Evolutionary conservation across 2,113 vertebrate genomes (phyloP).

Genomic region (Nyctereutes procyonoides): DNA sequence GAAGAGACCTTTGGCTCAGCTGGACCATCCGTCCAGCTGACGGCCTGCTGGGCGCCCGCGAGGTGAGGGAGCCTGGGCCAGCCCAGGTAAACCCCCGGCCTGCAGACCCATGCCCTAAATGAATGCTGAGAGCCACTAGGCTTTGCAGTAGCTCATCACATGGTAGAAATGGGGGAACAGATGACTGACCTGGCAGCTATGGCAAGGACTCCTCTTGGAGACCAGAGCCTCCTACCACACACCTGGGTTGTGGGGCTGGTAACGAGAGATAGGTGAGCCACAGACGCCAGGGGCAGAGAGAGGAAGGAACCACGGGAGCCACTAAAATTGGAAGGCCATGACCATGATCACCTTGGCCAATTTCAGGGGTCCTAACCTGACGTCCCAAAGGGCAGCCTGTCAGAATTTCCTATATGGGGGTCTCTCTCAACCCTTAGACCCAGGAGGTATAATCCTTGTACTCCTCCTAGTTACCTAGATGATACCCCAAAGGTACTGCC

Average conservation of each 20-base stretch:
- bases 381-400: background rate
- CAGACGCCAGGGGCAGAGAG: background rate
- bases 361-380: background rate
- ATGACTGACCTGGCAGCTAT: background rate
- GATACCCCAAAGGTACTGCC: too few species aligned
- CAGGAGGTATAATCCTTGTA: background rate
- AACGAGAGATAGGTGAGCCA: background rate
- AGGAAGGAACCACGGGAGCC: too few species aligned
- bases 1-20: background rate
- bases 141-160: background rate
- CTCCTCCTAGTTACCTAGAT: background rate
- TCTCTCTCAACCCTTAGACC: background rate
- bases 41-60: background rate
- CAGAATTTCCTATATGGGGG: background rate
- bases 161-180: background rate
- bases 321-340: background rate
- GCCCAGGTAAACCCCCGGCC: background rate
- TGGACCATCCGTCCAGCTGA: background rate
- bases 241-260: too few species aligned
- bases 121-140: background rate
- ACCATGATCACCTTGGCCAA: background rate
- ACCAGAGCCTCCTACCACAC: background rate
- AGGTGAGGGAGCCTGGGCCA: background rate
- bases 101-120: background rate
- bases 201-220: background rate